Conservation (phyloP, 2,888 invertebrate genomes). For the Thelaira solivaga region DNA sequence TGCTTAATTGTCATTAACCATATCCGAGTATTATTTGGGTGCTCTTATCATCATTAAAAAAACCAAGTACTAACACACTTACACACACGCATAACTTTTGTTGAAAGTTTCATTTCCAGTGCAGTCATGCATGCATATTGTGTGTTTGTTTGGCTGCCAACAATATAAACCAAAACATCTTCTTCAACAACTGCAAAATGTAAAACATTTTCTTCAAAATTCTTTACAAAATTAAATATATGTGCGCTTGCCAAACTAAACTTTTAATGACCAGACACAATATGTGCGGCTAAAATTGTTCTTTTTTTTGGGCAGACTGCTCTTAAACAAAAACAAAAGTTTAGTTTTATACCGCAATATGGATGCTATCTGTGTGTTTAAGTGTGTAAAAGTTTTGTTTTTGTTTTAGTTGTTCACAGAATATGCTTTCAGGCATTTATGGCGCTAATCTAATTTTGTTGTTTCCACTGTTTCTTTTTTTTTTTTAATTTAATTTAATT, state of each 20-base stretch:
- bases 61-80: no score
- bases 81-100: background rate
- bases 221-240: conserved; percentile 4
- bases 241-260: conserved; percentile 41
- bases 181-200: conserved; percentile 2
- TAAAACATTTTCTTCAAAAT: background rate
- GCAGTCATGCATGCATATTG: conserved; percentile 28
- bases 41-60: background rate
- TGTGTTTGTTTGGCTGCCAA: conserved; percentile 32
- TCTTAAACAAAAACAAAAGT: background rate
- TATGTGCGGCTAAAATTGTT: background rate
- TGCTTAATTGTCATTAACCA: conserved; percentile 34
- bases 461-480: background rate
- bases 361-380: background rate
- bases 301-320: no score
- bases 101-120: conserved; percentile 42
- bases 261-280: conserved; percentile 34
- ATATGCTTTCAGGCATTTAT: background rate
- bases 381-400: background rate
- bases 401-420: background rate
- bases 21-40: conserved; percentile 30
- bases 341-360: background rate
- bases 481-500: background rate
- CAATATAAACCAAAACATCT: background rate
- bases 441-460: conserved; percentile 9